These are phyloP conservation scores for Sialis lutaria DNA, from an alignment of 2,888 invertebrate species.

Conservation along the genomic window DNA sequence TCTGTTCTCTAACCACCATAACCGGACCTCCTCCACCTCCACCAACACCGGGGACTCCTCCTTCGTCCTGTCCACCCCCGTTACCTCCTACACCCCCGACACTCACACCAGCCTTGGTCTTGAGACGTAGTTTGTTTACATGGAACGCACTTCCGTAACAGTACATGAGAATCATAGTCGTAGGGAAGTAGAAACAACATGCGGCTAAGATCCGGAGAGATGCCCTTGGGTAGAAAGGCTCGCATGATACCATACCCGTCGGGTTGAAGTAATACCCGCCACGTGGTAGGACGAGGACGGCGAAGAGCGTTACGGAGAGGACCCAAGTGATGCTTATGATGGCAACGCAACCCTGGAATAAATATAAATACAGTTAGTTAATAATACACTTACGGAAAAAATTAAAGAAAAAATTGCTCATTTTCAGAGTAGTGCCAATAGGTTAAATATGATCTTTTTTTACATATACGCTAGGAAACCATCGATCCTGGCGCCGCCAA, in stretches of 20 bases:
- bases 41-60: too few species aligned
- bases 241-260: constrained; percentile 71
- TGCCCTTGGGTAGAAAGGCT: constrained; percentile 65
- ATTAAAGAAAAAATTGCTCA: too few species aligned
- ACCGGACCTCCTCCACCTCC: too few species aligned
- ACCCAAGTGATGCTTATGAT: constrained; percentile 76
- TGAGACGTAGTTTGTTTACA: constrained; percentile 62
- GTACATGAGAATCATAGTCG: constrained; percentile 83
- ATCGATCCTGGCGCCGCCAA: too few species aligned
- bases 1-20: too few species aligned
- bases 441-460: too few species aligned
- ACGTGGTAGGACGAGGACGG: constrained; percentile 63
- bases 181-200: constrained; percentile 78
- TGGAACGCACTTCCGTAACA: constrained; percentile 83
- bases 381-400: neutral
- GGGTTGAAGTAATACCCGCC: constrained; percentile 80
- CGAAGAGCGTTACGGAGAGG: constrained; percentile 66
- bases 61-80: too few species aligned
- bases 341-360: constrained; percentile 64
- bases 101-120: constrained; percentile 20
- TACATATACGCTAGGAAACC: too few species aligned
- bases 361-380: neutral
- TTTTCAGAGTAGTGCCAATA: too few species aligned
- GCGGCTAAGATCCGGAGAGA: constrained; percentile 62
- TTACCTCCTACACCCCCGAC: constrained; percentile 29